These are phyloP conservation scores for Standfussiana lucernea DNA, from an alignment of 2,888 invertebrate genomes.

Conservation along the genomic window DNA sequence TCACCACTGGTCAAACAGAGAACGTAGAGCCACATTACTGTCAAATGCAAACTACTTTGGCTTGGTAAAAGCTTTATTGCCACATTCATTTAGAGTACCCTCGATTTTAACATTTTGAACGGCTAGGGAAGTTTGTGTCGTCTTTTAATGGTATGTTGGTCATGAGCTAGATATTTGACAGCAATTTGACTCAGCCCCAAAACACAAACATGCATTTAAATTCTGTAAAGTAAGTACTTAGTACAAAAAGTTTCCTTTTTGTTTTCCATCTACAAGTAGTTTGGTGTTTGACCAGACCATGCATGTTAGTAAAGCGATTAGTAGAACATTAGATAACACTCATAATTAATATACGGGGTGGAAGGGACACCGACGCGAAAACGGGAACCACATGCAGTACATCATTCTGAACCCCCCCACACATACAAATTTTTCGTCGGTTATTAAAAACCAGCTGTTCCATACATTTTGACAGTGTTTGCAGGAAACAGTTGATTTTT, in stretches of 20 bases:
- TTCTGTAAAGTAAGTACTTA: slow-evolving; percentile 41
- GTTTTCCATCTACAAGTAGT: slow-evolving; percentile 66
- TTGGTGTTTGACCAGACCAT: slow-evolving; percentile 78
- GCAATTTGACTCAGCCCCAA: slow-evolving; percentile 50
- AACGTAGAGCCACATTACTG: slow-evolving; percentile 51
- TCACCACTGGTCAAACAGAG: slow-evolving; percentile 62
- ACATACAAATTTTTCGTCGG: no score
- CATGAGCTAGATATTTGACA: slow-evolving; percentile 40
- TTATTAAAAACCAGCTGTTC: no score
- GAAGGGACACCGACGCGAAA: no score
- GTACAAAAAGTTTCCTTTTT: slow-evolving; percentile 51
- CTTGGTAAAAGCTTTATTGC: not conserved
- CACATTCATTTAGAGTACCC: not conserved
- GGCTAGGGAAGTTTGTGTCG: not conserved
- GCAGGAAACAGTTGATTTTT: no score
- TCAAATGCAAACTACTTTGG: slow-evolving; percentile 39
- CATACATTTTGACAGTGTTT: no score
- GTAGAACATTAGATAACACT: slow-evolving; percentile 62
- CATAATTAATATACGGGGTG: slow-evolving; percentile 40
- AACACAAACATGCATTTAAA: slow-evolving; percentile 68
- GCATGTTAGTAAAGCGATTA: slow-evolving; percentile 75
- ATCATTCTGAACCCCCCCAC: no score
- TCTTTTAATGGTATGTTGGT: not conserved
- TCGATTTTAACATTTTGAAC: not conserved
- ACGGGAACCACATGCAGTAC: no score